phyloP scores from a whole-genome alignment of 2,797 vertebrate species.

The Kryptolebias ocellatus region DNA sequence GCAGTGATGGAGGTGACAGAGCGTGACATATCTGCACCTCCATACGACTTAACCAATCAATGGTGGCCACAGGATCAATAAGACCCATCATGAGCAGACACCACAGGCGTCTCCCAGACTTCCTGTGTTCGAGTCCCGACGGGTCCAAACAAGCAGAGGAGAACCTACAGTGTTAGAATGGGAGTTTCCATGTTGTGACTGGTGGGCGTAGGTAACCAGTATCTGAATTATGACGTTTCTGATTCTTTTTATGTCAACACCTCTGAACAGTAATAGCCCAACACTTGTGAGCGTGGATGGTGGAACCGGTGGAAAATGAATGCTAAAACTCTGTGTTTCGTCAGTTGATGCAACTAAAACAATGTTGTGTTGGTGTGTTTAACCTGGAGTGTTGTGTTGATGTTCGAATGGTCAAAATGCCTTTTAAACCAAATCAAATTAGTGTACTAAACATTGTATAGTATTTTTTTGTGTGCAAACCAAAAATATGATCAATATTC shows the following conservation, averaged over 20 bases:
- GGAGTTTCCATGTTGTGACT: not conserved
- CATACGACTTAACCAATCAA: not conserved
- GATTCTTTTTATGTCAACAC: slow-evolving; percentile 45
- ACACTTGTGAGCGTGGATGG: slow-evolving; percentile 21
- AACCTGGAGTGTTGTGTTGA: slow-evolving; percentile 37
- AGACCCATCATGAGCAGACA: not conserved
- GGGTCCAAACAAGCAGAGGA: not conserved
- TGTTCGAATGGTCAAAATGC: slow-evolving; percentile 53
- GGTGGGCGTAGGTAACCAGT: slow-evolving; percentile 46
- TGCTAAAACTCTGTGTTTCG: slow-evolving; percentile 6
- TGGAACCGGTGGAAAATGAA: slow-evolving; percentile 14
- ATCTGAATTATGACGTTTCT: slow-evolving; percentile 61
- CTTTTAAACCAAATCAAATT: slow-evolving; percentile 68
- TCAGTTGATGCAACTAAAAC: slow-evolving; percentile 8
- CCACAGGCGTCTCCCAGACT: not conserved
- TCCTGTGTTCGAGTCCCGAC: not conserved
- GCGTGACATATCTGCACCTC: not conserved
- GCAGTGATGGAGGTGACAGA: too few species aligned
- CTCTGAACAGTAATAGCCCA: slow-evolving; percentile 33
- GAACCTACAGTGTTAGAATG: not conserved
- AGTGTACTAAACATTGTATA: slow-evolving; percentile 70
- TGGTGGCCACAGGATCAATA: not conserved
- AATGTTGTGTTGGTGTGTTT: slow-evolving; percentile 37
- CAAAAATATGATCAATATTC: slow-evolving; percentile 82
- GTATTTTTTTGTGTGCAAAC: slow-evolving; percentile 74